phyloP scores from a whole-genome alignment of 2,888 invertebrate genomes.

The Drosophila anomelani region DNA sequence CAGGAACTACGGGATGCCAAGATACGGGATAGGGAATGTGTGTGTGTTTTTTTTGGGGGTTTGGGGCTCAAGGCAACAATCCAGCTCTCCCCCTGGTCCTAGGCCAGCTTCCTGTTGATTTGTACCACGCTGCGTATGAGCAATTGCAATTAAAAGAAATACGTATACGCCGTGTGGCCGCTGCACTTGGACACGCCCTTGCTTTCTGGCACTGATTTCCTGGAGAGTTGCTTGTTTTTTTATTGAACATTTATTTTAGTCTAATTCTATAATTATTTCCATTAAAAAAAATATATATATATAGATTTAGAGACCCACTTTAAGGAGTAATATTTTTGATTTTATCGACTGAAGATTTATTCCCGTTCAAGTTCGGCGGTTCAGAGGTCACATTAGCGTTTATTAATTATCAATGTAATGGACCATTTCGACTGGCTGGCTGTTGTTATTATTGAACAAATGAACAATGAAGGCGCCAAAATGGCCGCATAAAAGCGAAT shows the following conservation, averaged over 20 bases:
- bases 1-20: not conserved
- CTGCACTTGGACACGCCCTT: constrained; percentile 2
- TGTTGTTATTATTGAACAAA: constrained; percentile 24
- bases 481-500: constrained; percentile 38
- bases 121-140: constrained; percentile 68
- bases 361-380: not conserved
- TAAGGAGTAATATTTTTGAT: too few relatives aligned
- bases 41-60: constrained; percentile 1
- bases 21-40: not conserved
- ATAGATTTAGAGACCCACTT: too few relatives aligned
- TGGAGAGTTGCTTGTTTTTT: too few relatives aligned
- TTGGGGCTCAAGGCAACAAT: constrained; percentile 20
- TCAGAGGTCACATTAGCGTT: constrained; percentile 22
- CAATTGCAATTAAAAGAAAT: constrained; percentile 64
- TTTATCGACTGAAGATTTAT: constrained; percentile 2
- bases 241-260: too few relatives aligned
- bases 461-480: constrained; percentile 29
- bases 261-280: too few relatives aligned
- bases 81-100: not conserved
- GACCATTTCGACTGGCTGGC: constrained; percentile 7
- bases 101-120: constrained; percentile 67
- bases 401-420: constrained; percentile 48
- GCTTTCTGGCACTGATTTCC: not conserved
- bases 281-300: too few relatives aligned
- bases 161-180: constrained; percentile 60